Evolutionary conservation across 2,113 vertebrate genomes (phyloP).

Genomic region (Dolichotis patagonum): DNA sequence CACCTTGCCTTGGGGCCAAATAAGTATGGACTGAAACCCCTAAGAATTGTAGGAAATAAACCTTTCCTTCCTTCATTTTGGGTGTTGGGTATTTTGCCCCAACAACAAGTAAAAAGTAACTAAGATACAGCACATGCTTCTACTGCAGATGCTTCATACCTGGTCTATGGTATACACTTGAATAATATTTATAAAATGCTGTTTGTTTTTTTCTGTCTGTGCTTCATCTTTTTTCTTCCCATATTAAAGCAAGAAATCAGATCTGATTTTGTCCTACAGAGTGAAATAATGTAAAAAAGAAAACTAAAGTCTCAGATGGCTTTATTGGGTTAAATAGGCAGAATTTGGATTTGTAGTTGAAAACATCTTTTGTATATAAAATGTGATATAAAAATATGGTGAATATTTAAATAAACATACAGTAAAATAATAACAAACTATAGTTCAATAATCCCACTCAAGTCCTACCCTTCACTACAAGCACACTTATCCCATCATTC

Average conservation of each 20-base stretch:
- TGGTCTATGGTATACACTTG: not conserved
- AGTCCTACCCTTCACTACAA: not conserved
- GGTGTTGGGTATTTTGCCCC: too few species aligned
- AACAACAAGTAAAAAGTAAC: too few species aligned
- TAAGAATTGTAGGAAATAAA: too few species aligned
- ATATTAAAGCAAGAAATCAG: not conserved
- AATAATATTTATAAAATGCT: constrained; percentile 5
- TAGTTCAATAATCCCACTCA: not conserved
- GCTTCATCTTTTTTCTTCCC: not conserved
- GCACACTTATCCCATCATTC: not conserved
- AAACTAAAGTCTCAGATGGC: not conserved
- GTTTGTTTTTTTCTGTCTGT: not conserved
- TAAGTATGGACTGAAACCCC: too few species aligned
- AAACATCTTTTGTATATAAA: not conserved
- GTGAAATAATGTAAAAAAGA: not conserved
- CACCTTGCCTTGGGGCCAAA: too few species aligned
- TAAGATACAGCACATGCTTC: not conserved
- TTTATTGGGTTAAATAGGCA: not conserved
- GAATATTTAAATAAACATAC: not conserved
- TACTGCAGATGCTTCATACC: not conserved
- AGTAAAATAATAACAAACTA: not conserved
- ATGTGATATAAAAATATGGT: not conserved
- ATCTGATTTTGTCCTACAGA: not conserved
- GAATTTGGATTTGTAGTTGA: not conserved
- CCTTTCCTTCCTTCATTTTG: too few species aligned